These are phyloP conservation scores for Holothuria leucospilota DNA, from an alignment of 53 echinoderm and acorn worm genomes.

Conservation along the genomic window DNA sequence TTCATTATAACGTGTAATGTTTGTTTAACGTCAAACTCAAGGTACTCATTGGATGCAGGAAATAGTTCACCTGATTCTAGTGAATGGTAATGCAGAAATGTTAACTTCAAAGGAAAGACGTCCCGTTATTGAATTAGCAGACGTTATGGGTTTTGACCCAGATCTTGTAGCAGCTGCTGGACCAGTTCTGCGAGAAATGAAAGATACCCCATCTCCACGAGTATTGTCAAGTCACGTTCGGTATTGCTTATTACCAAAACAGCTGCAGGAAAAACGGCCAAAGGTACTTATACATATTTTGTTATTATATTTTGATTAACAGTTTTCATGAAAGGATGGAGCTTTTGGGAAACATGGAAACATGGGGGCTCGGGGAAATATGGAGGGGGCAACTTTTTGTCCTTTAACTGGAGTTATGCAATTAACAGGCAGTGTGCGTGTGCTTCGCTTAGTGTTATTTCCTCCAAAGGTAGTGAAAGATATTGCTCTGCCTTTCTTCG, in stretches of 20 bases:
- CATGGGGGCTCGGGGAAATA: too few relatives aligned
- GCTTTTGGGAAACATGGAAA: too few relatives aligned
- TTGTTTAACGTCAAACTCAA: not conserved
- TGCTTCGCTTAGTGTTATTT: too few relatives aligned
- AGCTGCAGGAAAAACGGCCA: not conserved
- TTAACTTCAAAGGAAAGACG: not conserved
- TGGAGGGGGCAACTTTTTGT: too few relatives aligned
- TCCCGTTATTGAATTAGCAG: not conserved
- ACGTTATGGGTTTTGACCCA: not conserved
- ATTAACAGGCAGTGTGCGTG: too few relatives aligned
- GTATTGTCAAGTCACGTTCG: not conserved
- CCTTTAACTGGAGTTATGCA: too few relatives aligned
- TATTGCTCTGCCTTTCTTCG: too few relatives aligned
- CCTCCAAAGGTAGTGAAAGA: too few relatives aligned
- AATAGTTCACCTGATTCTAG: not conserved
- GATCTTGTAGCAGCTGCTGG: not conserved
- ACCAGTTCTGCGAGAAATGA: slow-evolving; percentile 22
- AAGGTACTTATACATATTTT: slow-evolving; percentile 12
- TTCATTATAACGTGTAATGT: too few relatives aligned
- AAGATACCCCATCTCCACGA: not conserved
- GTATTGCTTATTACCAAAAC: not conserved
- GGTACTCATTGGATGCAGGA: slow-evolving; percentile 30
- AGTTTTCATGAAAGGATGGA: too few relatives aligned
- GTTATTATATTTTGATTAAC: too few relatives aligned
- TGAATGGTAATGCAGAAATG: not conserved